These are phyloP conservation scores for Argynnis bischoffii DNA, from an alignment of 2,888 invertebrate species.

Conservation along the genomic window DNA sequence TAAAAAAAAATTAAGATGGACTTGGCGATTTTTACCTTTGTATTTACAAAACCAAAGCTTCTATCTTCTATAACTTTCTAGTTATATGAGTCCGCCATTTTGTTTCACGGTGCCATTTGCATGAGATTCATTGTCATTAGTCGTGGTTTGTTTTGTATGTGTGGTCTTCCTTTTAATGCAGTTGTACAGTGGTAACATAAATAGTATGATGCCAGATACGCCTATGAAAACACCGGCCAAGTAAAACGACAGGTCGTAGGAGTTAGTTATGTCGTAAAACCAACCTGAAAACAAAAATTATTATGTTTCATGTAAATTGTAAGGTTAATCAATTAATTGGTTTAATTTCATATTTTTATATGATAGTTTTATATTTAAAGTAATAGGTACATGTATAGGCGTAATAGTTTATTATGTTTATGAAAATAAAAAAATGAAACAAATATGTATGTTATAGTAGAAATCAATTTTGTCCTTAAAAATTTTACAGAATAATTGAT, in stretches of 20 bases:
- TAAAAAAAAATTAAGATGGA: not conserved
- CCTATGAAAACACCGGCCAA: conserved; percentile 90
- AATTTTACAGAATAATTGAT: no score
- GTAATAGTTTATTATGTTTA: no score
- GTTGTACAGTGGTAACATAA: conserved; percentile 55
- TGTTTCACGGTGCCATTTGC: conserved; percentile 44
- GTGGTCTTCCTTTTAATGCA: conserved; percentile 36
- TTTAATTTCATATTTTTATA: no score
- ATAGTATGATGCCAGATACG: conserved; percentile 86
- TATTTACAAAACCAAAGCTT: not conserved
- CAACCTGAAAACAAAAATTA: conserved; percentile 83
- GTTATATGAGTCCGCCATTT: conserved; percentile 31
- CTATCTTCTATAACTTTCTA: not conserved
- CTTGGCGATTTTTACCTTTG: not conserved
- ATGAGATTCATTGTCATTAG: conserved; percentile 25
- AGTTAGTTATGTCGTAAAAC: conserved; percentile 89
- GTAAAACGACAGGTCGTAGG: conserved; percentile 91
- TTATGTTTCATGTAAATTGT: no score
- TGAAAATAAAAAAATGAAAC: no score
- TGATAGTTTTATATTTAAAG: no score
- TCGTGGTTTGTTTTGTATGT: conserved; percentile 15
- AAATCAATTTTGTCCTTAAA: no score
- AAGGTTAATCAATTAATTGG: no score
- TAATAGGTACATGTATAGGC: no score
- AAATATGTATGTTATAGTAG: no score